phyloP scores from a whole-genome alignment of 2,888 invertebrate species.

The Exephanes ischioxanthus region DNA sequence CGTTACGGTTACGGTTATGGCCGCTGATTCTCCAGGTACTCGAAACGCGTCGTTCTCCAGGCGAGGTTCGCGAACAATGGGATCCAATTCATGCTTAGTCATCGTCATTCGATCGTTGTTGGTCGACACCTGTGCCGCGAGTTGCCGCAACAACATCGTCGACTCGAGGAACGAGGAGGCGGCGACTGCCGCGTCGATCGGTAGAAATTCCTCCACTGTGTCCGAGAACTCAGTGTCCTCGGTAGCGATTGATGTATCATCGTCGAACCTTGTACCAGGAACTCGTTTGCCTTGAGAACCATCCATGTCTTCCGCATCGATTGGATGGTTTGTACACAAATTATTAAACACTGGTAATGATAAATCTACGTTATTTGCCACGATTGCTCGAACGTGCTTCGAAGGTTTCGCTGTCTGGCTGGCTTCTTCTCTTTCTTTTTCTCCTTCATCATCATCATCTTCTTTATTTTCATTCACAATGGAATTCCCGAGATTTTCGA shows the following conservation, averaged over 20 bases:
- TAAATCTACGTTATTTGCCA: conserved; percentile 18
- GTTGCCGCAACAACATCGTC: neutral
- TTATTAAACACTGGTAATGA: conserved; percentile 44
- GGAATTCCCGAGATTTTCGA: conserved; percentile 3
- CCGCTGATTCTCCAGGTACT: conserved; percentile 1
- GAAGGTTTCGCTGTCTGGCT: neutral
- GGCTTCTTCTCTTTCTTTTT: neutral
- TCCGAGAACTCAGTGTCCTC: conserved; percentile 28
- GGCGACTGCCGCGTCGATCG: conserved; percentile 32
- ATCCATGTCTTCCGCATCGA: conserved; percentile 37
- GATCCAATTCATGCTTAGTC: neutral
- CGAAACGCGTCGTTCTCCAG: neutral
- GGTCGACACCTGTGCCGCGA: neutral
- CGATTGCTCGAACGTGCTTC: neutral
- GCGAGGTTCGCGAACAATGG: neutral
- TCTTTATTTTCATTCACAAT: no score
- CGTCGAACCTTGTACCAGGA: neutral
- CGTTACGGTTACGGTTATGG: neutral
- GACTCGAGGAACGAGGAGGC: conserved; percentile 7
- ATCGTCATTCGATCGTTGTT: neutral
- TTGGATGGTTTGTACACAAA: conserved; percentile 42
- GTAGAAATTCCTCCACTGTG: conserved; percentile 60
- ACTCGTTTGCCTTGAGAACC: conserved; percentile 5
- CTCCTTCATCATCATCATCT: no score
- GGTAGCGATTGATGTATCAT: conserved; percentile 2